phyloP scores from a whole-genome alignment of 64 coral and sea anemone species.

The Acropora yongei region DNA sequence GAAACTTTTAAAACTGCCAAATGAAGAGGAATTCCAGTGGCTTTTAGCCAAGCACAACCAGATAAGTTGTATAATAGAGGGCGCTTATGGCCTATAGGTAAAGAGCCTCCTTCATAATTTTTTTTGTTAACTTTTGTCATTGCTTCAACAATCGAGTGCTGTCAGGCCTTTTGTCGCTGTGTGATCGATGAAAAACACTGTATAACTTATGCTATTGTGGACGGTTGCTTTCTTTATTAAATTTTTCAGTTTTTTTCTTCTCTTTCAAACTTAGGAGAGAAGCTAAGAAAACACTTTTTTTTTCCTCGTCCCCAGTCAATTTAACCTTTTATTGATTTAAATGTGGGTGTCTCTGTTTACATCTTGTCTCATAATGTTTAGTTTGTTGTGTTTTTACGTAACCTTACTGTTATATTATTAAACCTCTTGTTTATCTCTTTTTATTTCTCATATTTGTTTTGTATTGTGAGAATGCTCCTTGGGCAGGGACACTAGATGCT shows the following conservation, averaged over 20 bases:
- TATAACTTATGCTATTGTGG: conserved; percentile 2
- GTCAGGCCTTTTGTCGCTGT: too few relatives aligned
- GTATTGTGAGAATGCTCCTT: too few relatives aligned
- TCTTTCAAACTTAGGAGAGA: conserved; percentile 3
- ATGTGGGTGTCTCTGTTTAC: not conserved
- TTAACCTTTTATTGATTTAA: not conserved
- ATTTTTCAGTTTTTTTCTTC: not conserved
- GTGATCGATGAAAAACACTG: too few relatives aligned
- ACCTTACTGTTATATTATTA: not conserved
- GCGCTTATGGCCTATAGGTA: too few relatives aligned
- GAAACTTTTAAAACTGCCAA: too few relatives aligned
- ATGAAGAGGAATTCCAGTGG: too few relatives aligned
- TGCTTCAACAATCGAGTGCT: too few relatives aligned
- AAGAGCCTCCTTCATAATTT: too few relatives aligned
- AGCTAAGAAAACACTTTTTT: not conserved
- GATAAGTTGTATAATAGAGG: too few relatives aligned
- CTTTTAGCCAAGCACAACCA: too few relatives aligned
- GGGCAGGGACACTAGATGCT: too few relatives aligned
- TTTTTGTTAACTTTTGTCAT: too few relatives aligned
- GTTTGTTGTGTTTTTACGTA: not conserved
- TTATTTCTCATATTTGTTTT: not conserved
- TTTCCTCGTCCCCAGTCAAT: not conserved
- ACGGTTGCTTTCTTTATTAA: not conserved
- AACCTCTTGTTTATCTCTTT: not conserved
- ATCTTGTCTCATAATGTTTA: not conserved